These are phyloP conservation scores for Sitobion miscanthi DNA, from an alignment of 1,140 invertebrate genomes.

Conservation along the genomic window DNA sequence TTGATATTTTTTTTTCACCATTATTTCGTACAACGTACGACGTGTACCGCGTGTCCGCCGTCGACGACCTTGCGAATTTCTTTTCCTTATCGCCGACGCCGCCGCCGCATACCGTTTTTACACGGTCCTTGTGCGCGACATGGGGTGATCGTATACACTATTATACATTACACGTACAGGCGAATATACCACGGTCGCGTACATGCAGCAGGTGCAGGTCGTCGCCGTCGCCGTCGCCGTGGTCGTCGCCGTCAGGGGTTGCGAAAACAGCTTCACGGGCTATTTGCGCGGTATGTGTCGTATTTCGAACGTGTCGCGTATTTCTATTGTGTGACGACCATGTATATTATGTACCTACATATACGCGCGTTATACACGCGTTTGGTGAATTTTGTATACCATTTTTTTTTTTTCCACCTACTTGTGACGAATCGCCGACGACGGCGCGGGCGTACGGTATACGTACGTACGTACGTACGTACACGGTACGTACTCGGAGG, in stretches of 20 bases:
- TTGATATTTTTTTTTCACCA: neutral
- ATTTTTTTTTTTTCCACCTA: constrained; percentile 7
- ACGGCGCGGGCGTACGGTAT: neutral
- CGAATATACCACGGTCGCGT: constrained; percentile 11
- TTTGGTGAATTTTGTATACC: constrained; percentile 8
- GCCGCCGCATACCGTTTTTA: neutral
- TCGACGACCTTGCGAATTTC: neutral
- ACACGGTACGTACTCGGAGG: constrained; percentile 2
- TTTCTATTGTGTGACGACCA: constrained; percentile 23
- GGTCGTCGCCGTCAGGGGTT: constrained; percentile 41
- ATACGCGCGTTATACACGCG: neutral
- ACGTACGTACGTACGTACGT: neutral
- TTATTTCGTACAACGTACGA: neutral
- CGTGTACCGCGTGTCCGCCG: neutral
- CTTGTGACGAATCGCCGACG: constrained; percentile 44
- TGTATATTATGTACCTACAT: neutral
- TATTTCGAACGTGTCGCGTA: constrained; percentile 27
- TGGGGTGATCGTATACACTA: neutral
- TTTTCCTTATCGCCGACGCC: neutral
- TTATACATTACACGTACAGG: neutral
- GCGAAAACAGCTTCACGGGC: constrained; percentile 55
- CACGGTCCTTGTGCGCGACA: neutral
- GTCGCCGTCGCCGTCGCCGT: neutral
- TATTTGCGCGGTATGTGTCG: constrained; percentile 39
- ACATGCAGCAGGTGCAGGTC: neutral